These are phyloP conservation scores for Sebastes cheni DNA, from an alignment of 2,797 vertebrate genomes.

Conservation along the genomic window DNA sequence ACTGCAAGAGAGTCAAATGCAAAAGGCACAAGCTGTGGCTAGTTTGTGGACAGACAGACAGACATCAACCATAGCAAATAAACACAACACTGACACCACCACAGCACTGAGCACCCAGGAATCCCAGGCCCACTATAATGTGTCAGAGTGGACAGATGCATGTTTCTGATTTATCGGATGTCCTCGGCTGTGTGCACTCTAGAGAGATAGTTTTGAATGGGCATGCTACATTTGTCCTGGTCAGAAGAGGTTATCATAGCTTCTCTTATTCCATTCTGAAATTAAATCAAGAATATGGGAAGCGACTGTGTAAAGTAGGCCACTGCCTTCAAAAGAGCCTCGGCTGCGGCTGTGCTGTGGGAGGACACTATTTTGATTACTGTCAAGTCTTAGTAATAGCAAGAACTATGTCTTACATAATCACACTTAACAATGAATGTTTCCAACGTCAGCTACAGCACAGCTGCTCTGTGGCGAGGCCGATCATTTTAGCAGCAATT, in stretches of 20 bases:
- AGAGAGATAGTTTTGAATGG: conserved; percentile 47
- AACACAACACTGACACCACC: background rate
- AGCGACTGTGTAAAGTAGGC: conserved; percentile 64
- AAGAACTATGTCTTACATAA: conserved; percentile 72
- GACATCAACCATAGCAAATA: background rate
- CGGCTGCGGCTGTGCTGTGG: conserved; percentile 62
- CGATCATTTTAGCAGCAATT: conserved; percentile 44
- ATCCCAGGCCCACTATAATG: background rate
- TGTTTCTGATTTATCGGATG: conserved; percentile 29
- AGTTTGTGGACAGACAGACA: background rate
- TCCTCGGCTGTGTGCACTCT: conserved; percentile 20
- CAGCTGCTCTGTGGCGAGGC: conserved; percentile 17
- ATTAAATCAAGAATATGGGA: conserved; percentile 66
- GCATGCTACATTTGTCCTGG: conserved; percentile 55
- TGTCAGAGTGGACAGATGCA: background rate
- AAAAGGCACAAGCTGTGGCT: background rate
- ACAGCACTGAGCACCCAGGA: background rate
- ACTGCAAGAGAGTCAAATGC: background rate
- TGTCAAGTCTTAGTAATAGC: conserved; percentile 70
- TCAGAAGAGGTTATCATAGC: conserved; percentile 57
- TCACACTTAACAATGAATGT: conserved; percentile 64
- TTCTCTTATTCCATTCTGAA: conserved; percentile 56
- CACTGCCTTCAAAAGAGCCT: conserved; percentile 68
- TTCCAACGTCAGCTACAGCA: conserved; percentile 51
- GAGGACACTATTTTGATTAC: conserved; percentile 78